phyloP scores from a whole-genome alignment of 2,888 invertebrate species.

The Cynaeus angustus region DNA sequence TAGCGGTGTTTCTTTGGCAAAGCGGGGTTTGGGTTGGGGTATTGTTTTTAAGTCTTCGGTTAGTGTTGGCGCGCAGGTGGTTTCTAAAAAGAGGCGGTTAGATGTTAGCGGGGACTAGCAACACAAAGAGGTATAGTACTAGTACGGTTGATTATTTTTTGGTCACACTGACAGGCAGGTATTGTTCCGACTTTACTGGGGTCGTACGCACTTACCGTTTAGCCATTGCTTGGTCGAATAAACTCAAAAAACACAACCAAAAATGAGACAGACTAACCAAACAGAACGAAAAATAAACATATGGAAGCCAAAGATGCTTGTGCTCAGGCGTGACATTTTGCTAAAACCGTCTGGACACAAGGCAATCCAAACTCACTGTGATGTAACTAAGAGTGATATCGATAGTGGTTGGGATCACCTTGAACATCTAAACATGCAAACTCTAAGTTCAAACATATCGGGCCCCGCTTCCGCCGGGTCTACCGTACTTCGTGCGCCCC shows the following conservation, averaged over 20 bases:
- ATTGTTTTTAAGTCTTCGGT: conserved; percentile 66
- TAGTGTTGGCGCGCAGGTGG: conserved; percentile 67
- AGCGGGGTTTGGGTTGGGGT: conserved; percentile 74
- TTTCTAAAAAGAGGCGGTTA: conserved; percentile 72
- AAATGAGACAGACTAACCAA: conserved; percentile 54
- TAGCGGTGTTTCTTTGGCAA: conserved; percentile 59
- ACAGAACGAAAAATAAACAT: conserved; percentile 52
- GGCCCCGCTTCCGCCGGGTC: conserved; percentile 62
- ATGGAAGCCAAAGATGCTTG: conserved; percentile 65
- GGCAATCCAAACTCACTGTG: conserved; percentile 25
- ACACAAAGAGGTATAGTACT: conserved; percentile 54
- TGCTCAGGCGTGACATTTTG: conserved; percentile 53
- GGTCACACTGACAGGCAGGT: conserved; percentile 62
- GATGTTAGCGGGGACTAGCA: conserved; percentile 69
- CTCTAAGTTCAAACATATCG: conserved; percentile 69
- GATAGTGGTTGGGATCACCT: conserved; percentile 17
- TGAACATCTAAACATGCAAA: conserved; percentile 59
- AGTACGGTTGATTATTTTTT: conserved; percentile 42
- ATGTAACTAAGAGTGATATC: conserved; percentile 5
- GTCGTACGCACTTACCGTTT: conserved; percentile 54
- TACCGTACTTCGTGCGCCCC: conserved; percentile 46
- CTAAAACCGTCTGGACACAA: conserved; percentile 22
- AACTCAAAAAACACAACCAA: conserved; percentile 48
- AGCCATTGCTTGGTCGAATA: conserved; percentile 38
- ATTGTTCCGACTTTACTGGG: conserved; percentile 50